Evolutionary conservation across 2,888 invertebrate genomes (phyloP).

Genomic region (Cecidostiba fungosa): DNA sequence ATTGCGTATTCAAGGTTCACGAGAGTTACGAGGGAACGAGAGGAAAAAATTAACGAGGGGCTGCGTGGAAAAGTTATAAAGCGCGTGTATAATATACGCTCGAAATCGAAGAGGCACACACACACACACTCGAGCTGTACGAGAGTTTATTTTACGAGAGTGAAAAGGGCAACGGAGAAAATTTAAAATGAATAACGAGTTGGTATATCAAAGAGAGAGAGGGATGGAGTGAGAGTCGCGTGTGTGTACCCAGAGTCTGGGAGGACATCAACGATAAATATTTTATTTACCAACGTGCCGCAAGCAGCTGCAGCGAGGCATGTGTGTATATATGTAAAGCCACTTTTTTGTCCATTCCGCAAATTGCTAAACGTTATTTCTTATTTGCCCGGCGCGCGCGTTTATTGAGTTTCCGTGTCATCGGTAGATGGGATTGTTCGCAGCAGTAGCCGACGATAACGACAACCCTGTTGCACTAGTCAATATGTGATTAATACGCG

Average conservation of each 20-base stretch:
- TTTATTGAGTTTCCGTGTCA: conserved; percentile 56
- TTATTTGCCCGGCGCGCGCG: conserved; percentile 26
- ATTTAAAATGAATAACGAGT: neutral
- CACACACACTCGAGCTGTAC: too few relatives aligned
- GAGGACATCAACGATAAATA: neutral
- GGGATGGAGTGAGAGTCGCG: neutral
- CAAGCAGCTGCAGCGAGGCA: too few relatives aligned
- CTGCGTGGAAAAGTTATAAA: neutral
- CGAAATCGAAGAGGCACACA: too few relatives aligned
- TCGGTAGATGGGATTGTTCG: conserved; percentile 36
- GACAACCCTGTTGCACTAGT: conserved; percentile 56
- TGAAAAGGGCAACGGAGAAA: neutral
- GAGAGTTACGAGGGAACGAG: neutral
- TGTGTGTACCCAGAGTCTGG: neutral
- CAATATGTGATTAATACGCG: conserved; percentile 71
- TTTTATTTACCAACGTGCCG: conserved; percentile 12
- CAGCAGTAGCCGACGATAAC: conserved; percentile 14
- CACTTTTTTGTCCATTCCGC: conserved; percentile 20
- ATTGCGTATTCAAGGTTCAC: too few relatives aligned
- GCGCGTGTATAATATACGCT: neutral
- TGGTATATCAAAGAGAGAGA: neutral
- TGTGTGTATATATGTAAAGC: too few relatives aligned
- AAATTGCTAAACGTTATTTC: conserved; percentile 21
- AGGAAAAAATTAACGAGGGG: neutral
- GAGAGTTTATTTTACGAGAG: too few relatives aligned